phyloP scores from a whole-genome alignment of 2,113 vertebrate species.

The Etia nguti region DNA sequence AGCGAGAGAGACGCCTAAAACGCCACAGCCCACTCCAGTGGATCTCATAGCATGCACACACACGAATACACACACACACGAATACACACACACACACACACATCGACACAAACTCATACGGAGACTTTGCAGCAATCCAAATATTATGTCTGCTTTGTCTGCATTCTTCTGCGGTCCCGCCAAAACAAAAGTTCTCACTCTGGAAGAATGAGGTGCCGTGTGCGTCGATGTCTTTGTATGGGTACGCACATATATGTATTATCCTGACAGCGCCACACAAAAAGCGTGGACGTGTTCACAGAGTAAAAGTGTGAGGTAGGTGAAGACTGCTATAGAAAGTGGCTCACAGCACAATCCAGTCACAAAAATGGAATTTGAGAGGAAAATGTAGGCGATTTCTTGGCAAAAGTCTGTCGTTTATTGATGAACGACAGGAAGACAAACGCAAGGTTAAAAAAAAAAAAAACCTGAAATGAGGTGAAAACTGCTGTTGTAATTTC shows the following conservation, averaged over 20 bases:
- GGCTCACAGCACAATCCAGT: background rate
- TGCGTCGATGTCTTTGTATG: conserved; percentile 5
- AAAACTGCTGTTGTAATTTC: background rate
- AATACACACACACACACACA: background rate
- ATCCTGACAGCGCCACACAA: conserved; percentile 11
- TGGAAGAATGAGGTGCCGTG: conserved; percentile 47
- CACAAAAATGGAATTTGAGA: background rate
- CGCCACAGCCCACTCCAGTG: conserved; percentile 45
- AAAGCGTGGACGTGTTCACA: conserved; percentile 13
- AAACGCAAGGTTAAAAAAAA: background rate
- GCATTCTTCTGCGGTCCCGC: conserved; percentile 71
- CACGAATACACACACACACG: background rate
- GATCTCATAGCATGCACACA: conserved; percentile 37
- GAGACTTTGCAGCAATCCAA: conserved; percentile 74
- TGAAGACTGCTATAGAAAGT: background rate
- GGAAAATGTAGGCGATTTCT: background rate
- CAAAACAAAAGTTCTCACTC: conserved; percentile 77
- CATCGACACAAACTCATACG: conserved; percentile 3
- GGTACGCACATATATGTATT: background rate
- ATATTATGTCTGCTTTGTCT: conserved; percentile 81
- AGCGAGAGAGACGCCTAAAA: conserved; percentile 52
- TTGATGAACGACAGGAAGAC: background rate
- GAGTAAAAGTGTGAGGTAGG: conserved; percentile 28
- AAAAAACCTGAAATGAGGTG: background rate
- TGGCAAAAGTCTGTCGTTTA: background rate